These are phyloP conservation scores for Brachypterus glaber DNA, from an alignment of 2,888 invertebrate genomes.

Conservation along the genomic window DNA sequence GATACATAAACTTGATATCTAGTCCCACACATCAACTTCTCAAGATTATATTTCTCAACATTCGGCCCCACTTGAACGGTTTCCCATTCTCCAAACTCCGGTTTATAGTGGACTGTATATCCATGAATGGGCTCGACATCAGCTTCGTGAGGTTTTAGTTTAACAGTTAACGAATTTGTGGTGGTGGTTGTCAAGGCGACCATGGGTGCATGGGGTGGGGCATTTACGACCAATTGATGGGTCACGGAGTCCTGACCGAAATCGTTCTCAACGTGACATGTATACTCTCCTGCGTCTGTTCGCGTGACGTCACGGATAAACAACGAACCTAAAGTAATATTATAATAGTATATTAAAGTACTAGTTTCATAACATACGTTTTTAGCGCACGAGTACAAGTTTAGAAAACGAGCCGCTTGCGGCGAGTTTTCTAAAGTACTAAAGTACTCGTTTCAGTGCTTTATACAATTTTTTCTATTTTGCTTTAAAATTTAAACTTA, in stretches of 20 bases:
- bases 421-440: no score
- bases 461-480: no score
- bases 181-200: conserved; percentile 54
- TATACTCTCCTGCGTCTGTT: conserved; percentile 88
- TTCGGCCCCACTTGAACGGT: conserved; percentile 63
- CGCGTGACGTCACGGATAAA: conserved; percentile 81
- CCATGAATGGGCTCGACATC: conserved; percentile 86
- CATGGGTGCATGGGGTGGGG: conserved; percentile 64
- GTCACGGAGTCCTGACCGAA: conserved; percentile 89
- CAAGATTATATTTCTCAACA: conserved; percentile 74
- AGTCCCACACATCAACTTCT: conserved; percentile 84
- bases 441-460: no score
- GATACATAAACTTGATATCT: conserved; percentile 88
- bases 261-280: conserved; percentile 85
- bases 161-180: conserved; percentile 63
- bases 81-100: conserved; percentile 92
- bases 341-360: no score
- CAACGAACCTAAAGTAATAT: no score
- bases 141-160: conserved; percentile 60
- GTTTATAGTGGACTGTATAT: conserved; percentile 86
- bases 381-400: no score
- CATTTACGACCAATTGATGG: conserved; percentile 76
- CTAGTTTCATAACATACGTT: no score
- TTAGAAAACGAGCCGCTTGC: no score
- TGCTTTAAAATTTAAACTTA: no score